Evolutionary conservation across 2,888 invertebrate genomes (phyloP).

Genomic region (Cerceris ruficornis): DNA sequence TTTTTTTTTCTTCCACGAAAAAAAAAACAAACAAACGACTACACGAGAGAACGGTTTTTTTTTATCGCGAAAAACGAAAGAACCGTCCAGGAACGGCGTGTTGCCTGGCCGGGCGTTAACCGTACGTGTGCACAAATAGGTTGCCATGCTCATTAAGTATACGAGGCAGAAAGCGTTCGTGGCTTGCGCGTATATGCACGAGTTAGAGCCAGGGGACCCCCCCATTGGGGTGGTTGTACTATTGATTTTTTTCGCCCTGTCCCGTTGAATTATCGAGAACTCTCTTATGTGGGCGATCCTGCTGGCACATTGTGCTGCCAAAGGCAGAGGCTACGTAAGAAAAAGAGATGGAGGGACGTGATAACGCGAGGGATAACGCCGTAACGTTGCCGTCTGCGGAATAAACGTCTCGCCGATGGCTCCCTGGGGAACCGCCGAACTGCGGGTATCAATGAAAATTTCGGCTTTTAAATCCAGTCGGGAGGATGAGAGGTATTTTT

Average conservation of each 20-base stretch:
- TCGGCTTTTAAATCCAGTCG: too few relatives aligned
- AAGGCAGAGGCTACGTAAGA: conserved; percentile 16
- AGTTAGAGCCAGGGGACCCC: conserved; percentile 62
- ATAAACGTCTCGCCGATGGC: too few relatives aligned
- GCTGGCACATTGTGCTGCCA: conserved; percentile 64
- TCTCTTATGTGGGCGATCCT: conserved; percentile 66
- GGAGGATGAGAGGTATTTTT: too few relatives aligned
- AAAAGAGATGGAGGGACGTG: conserved; percentile 1
- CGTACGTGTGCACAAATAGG: conserved; percentile 54
- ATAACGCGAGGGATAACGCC: conserved; percentile 22
- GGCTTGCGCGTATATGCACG: conserved; percentile 43
- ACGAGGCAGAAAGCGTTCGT: conserved; percentile 61
- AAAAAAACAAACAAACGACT: conserved; percentile 12
- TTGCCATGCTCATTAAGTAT: conserved; percentile 71
- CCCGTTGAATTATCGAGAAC: conserved; percentile 76
- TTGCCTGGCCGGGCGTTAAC: conserved; percentile 27
- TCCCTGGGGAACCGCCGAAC: too few relatives aligned
- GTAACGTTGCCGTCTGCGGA: neutral
- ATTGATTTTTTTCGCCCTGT: conserved; percentile 78
- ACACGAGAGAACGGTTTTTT: conserved; percentile 15
- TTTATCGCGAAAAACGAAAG: neutral
- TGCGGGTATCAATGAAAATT: too few relatives aligned
- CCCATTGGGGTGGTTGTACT: conserved; percentile 73
- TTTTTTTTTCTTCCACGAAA: conserved; percentile 5
- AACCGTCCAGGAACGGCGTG: conserved; percentile 9